phyloP scores from a whole-genome alignment of 2,797 vertebrate species.

The Enteromius unitaeniatus region DNA sequence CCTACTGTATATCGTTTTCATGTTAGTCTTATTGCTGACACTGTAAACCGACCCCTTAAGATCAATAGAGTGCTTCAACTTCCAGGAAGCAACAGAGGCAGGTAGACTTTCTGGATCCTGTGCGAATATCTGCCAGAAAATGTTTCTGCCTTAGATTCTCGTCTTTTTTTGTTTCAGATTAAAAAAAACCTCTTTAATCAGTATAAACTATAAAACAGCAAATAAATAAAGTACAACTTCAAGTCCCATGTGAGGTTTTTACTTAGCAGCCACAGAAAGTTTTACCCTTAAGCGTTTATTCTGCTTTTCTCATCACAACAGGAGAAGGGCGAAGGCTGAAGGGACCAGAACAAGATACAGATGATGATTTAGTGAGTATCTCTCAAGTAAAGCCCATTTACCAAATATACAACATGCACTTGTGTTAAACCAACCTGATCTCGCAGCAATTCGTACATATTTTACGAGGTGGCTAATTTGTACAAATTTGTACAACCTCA shows the following conservation, averaged over 20 bases:
- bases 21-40: constrained; percentile 51
- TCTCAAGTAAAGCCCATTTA: not conserved
- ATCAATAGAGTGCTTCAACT: constrained; percentile 78
- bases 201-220: not conserved
- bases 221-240: not conserved
- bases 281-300: not conserved
- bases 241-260: not conserved
- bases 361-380: constrained; percentile 86
- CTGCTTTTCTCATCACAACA: constrained; percentile 64
- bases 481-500: too few relatives aligned
- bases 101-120: constrained; percentile 52
- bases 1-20: constrained; percentile 20
- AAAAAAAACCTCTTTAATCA: not conserved
- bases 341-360: constrained; percentile 77
- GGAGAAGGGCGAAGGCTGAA: constrained; percentile 83
- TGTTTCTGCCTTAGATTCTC: constrained; percentile 54
- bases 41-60: constrained; percentile 65
- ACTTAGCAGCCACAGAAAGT: not conserved
- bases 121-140: constrained; percentile 74
- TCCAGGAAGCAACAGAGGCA: constrained; percentile 66
- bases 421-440: not conserved
- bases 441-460: too few relatives aligned
- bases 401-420: not conserved
- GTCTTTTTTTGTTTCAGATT: not conserved
- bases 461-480: too few relatives aligned